Evolutionary conservation across 2,113 vertebrate species (phyloP).

Genomic region (Pelobates fuscus): DNA sequence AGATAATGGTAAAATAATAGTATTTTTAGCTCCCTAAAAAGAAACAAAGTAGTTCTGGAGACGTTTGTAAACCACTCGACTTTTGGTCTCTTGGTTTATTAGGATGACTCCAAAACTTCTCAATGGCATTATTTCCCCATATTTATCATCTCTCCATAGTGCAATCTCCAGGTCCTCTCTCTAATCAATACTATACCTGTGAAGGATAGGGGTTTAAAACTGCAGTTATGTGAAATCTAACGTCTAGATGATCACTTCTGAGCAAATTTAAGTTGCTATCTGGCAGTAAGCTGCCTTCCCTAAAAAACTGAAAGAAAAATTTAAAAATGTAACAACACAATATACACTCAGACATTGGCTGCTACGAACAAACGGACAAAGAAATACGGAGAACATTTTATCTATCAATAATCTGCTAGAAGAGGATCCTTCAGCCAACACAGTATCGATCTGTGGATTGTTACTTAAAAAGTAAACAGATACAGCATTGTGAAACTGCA

Average conservation of each 20-base stretch:
- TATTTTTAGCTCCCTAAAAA: too few relatives aligned
- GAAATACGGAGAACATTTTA: slow-evolving; percentile 19
- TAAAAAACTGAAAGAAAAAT: not conserved
- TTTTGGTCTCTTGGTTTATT: too few relatives aligned
- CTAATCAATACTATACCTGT: not conserved
- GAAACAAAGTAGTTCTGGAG: too few relatives aligned
- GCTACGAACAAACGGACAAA: not conserved
- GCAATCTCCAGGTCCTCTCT: not conserved
- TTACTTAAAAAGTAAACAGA: slow-evolving; percentile 27
- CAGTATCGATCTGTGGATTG: slow-evolving; percentile 33
- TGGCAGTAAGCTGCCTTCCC: not conserved
- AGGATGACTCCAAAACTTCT: too few relatives aligned
- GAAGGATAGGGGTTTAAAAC: not conserved
- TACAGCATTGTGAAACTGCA: slow-evolving; percentile 11
- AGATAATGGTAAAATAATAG: too few relatives aligned
- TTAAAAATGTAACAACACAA: not conserved
- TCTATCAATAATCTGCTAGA: slow-evolving; percentile 29
- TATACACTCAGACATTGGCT: not conserved
- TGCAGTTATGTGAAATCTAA: not conserved
- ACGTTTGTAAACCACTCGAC: too few relatives aligned
- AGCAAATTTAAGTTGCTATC: not conserved
- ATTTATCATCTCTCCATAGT: too few relatives aligned
- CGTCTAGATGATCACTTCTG: not conserved
- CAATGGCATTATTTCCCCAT: too few relatives aligned
- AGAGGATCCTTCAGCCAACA: slow-evolving; percentile 1